phyloP scores from a whole-genome alignment of 2,113 vertebrate species.

The Rhea americana region DNA sequence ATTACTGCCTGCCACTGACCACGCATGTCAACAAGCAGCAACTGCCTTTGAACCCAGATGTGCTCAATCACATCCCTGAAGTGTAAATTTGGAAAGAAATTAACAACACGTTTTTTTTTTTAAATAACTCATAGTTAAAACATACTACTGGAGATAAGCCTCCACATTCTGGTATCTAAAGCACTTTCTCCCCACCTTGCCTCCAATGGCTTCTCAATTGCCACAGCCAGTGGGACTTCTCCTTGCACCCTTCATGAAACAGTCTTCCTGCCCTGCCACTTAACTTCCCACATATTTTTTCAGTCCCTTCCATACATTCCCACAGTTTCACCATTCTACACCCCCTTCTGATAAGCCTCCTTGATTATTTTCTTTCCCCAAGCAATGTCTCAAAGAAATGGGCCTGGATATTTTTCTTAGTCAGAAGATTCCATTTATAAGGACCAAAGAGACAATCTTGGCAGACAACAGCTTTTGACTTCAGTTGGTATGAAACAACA shows the following conservation, averaged over 20 bases:
- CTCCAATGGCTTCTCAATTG: neutral
- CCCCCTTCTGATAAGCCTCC: neutral
- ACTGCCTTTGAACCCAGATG: neutral
- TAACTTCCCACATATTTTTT: neutral
- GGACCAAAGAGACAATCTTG: constrained; percentile 30
- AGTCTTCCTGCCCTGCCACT: neutral
- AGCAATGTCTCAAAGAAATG: constrained; percentile 10
- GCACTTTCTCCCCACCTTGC: neutral
- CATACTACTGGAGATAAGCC: neutral
- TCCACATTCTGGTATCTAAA: neutral
- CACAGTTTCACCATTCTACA: neutral
- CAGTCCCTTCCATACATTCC: neutral
- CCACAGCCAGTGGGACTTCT: neutral
- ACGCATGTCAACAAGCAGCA: neutral
- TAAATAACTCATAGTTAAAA: neutral
- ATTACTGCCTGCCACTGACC: neutral
- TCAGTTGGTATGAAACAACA: constrained; percentile 40
- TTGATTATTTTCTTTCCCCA: neutral
- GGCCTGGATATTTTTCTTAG: constrained; percentile 20
- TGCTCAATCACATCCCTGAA: neutral
- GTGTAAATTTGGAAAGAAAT: neutral
- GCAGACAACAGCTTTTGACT: constrained; percentile 39
- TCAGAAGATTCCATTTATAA: neutral
- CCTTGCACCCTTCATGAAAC: neutral
- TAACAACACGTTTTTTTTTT: neutral